These are phyloP conservation scores for Tetanocera ferruginea DNA, from an alignment of 2,888 invertebrate genomes.

Conservation along the genomic window DNA sequence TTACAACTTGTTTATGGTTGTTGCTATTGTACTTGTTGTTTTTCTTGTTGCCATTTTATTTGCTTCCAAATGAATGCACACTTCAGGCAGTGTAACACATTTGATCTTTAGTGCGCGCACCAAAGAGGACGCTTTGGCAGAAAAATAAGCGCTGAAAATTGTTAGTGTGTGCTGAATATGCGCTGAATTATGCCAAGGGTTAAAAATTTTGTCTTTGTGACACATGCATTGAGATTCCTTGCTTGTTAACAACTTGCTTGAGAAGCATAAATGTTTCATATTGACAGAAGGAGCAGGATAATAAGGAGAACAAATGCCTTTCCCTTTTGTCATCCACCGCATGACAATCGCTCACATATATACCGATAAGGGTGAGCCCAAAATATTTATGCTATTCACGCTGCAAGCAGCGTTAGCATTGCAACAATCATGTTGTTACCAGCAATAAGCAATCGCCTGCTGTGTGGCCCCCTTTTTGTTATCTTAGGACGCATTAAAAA, in stretches of 20 bases:
- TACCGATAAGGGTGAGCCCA: neutral
- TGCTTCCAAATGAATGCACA: conserved; percentile 58
- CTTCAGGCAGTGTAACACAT: neutral
- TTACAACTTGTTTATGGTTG: conserved; percentile 31
- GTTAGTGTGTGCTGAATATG: neutral
- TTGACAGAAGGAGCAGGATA: neutral
- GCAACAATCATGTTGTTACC: conserved; percentile 6
- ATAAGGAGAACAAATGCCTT: neutral
- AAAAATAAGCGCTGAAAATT: neutral
- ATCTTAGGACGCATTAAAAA: neutral
- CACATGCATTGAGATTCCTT: neutral
- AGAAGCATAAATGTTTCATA: neutral
- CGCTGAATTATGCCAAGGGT: neutral
- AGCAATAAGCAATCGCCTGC: neutral
- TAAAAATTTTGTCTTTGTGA: neutral
- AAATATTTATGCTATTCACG: neutral
- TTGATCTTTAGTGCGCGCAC: neutral
- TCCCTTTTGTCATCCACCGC: neutral
- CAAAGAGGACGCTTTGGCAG: neutral
- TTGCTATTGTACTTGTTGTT: neutral
- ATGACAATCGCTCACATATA: neutral
- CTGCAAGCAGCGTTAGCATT: neutral
- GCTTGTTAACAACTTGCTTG: conserved; percentile 14
- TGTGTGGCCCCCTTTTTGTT: neutral
- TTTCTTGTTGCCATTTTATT: conserved; percentile 53